A percentile compares a stretch with the other conserved stretches of the same genome.
These are phyloP conservation scores for Apis mellifera DNA, from an alignment of 1,140 invertebrate genomes.

Conservation along the genomic window DNA sequence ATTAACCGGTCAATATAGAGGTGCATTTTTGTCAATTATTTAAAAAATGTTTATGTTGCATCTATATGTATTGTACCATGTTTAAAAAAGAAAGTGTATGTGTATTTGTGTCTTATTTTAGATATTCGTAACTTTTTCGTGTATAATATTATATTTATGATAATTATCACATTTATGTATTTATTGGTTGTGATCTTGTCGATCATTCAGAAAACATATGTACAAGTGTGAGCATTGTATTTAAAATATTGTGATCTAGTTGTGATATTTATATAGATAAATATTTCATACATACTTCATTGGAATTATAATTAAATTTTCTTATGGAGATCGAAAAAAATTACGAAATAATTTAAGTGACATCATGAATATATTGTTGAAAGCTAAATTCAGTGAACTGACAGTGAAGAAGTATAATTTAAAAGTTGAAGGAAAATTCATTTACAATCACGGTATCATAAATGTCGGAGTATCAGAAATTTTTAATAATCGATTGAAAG, in stretches of 20 bases:
- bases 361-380: constrained; percentile 8
- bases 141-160: neutral
- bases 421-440: constrained; percentile 1
- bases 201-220: neutral
- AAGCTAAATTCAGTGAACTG: constrained; percentile 29
- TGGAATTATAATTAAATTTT: neutral
- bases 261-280: neutral
- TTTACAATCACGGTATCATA: constrained; percentile 17
- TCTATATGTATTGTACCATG: neutral
- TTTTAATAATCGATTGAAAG: neutral
- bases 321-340: neutral
- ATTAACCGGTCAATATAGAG: neutral
- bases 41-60: neutral
- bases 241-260: neutral
- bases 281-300: neutral
- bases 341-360: neutral
- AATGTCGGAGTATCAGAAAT: neutral
- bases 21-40: neutral
- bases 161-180: neutral
- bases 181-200: neutral
- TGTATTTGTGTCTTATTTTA: neutral
- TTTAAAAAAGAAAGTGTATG: neutral
- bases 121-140: neutral
- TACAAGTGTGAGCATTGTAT: neutral
- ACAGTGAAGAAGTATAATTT: neutral